A percentile compares a stretch with the other conserved stretches of the same genome.
Conservation (phyloP, 2,888 invertebrate genomes). For the Meliscaeva auricollis region DNA sequence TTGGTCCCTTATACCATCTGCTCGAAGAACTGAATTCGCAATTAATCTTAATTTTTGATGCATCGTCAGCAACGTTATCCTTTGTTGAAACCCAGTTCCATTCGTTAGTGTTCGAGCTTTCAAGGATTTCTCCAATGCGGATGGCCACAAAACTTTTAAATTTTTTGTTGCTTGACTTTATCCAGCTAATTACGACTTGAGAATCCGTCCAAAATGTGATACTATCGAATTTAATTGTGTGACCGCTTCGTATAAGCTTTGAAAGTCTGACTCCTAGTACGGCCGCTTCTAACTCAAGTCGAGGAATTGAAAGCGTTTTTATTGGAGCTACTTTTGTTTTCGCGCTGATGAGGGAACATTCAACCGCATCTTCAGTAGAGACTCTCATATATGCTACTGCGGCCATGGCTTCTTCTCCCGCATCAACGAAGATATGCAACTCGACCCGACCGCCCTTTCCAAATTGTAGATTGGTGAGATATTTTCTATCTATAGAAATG, state of each 20-base stretch:
- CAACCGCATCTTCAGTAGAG: background rate
- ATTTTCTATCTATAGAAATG: background rate
- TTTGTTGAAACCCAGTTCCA: background rate
- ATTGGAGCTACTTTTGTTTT: slow-evolving; percentile 4
- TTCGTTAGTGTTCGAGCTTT: background rate
- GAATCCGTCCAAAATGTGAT: slow-evolving; percentile 28
- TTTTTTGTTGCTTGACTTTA: slow-evolving; percentile 18
- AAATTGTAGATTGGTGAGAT: background rate
- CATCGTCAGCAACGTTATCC: slow-evolving; percentile 4
- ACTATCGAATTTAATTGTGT: slow-evolving; percentile 15
- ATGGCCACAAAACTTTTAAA: slow-evolving; percentile 33
- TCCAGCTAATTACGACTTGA: slow-evolving; percentile 29
- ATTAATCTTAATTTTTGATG: background rate
- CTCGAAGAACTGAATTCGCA: slow-evolving; percentile 9
- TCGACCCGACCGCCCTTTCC: background rate
- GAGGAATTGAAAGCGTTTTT: slow-evolving; percentile 10
- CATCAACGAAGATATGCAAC: background rate
- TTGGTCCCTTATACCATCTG: background rate
- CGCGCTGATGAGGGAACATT: no score
- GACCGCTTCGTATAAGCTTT: background rate
- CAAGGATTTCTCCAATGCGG: slow-evolving; percentile 22
- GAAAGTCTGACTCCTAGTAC: slow-evolving; percentile 29
- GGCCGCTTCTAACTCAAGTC: slow-evolving; percentile 18
- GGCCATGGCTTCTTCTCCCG: background rate
- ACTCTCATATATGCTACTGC: background rate